Conservation (phyloP, 1,140 invertebrate species). For the Gryllus bimaculatus region DNA sequence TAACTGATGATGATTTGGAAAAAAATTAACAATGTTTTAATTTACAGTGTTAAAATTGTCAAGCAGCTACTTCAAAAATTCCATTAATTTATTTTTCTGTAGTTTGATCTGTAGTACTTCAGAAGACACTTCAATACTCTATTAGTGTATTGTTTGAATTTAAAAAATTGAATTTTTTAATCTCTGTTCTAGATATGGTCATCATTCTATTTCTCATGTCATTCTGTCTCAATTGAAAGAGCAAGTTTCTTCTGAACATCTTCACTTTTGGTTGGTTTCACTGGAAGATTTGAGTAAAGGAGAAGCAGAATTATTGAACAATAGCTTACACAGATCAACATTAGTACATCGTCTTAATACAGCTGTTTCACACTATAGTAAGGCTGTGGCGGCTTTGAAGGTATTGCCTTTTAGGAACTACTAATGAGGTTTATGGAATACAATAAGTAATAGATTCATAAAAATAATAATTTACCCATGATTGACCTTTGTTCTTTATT, state of each 20-base stretch:
- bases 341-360: slow-evolving; percentile 49
- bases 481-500: no score
- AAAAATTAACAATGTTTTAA: no score
- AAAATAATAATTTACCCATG: not conserved
- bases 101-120: no score
- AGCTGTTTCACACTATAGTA: slow-evolving; percentile 49
- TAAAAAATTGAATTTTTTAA: no score
- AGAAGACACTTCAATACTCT: no score
- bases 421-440: not conserved
- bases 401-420: slow-evolving; percentile 33
- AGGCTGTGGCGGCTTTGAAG: slow-evolving; percentile 60
- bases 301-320: slow-evolving; percentile 29
- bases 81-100: no score
- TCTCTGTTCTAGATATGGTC: slow-evolving; percentile 53
- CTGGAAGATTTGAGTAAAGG: slow-evolving; percentile 54
- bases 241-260: slow-evolving; percentile 77
- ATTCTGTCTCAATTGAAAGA: slow-evolving; percentile 58
- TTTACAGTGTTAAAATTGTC: no score
- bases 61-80: no score
- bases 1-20: no score
- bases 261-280: slow-evolving; percentile 81
- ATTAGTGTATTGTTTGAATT: no score
- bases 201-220: slow-evolving; percentile 59
- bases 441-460: not conserved
- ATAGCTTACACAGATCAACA: slow-evolving; percentile 26